phyloP scores from a whole-genome alignment of 2,888 invertebrate species.

The Leptinotarsa peninsularis region DNA sequence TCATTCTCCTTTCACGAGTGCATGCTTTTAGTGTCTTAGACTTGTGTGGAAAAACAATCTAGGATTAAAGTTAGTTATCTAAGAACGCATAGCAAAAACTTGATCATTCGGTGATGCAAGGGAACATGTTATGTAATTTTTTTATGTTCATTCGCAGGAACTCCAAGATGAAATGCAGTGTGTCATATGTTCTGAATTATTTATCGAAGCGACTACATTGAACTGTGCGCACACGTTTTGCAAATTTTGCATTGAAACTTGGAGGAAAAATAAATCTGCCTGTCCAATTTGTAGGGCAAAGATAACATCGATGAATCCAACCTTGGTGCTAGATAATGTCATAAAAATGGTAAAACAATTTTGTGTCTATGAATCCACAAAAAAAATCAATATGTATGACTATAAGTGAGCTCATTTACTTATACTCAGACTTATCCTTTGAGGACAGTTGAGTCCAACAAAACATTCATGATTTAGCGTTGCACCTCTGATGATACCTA shows the following conservation, averaged over 20 bases:
- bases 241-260: slow-evolving; percentile 75
- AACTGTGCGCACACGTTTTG: slow-evolving; percentile 84
- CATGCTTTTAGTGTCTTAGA: too few species aligned
- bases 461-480: too few species aligned
- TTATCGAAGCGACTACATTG: slow-evolving; percentile 76
- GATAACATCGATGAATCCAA: slow-evolving; percentile 70
- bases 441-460: too few species aligned
- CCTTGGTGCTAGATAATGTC: slow-evolving; percentile 78
- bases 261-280: slow-evolving; percentile 77
- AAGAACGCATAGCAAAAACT: too few species aligned
- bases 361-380: not conserved
- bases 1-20: too few species aligned
- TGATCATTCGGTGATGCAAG: too few species aligned
- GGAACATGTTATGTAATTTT: too few species aligned
- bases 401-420: too few species aligned
- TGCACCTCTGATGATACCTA: too few species aligned
- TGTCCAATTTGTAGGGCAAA: slow-evolving; percentile 78
- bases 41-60: too few species aligned
- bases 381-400: not conserved
- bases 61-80: too few species aligned
- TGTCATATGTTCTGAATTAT: slow-evolving; percentile 81
- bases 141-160: slow-evolving; percentile 43
- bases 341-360: slow-evolving; percentile 77
- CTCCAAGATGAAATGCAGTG: slow-evolving; percentile 80
- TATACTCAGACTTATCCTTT: too few species aligned